Evolutionary conservation across 2,888 invertebrate species (phyloP).

Genomic region (Seira ritae): DNA sequence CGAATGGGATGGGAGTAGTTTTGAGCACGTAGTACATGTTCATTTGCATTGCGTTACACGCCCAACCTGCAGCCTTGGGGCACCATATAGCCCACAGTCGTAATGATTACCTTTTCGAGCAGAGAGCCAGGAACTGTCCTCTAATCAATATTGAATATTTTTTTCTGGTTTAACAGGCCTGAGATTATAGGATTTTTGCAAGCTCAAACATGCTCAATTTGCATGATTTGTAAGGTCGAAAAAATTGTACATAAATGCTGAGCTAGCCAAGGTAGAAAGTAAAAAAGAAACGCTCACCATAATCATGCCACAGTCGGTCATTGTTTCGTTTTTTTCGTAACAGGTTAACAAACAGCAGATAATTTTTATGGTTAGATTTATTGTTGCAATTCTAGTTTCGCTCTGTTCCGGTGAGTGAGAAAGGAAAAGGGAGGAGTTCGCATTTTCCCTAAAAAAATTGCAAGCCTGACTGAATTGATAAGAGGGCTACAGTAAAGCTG

Average conservation of each 20-base stretch:
- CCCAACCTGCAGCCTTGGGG: slow-evolving; percentile 6
- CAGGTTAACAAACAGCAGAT: slow-evolving; percentile 14
- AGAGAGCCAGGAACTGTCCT: neutral
- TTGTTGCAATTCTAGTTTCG: neutral
- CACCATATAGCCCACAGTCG: slow-evolving; percentile 1
- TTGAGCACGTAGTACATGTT: neutral
- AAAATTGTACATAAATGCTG: neutral
- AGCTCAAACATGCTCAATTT: neutral
- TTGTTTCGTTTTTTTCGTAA: neutral
- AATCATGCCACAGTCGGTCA: no score
- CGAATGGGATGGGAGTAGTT: neutral
- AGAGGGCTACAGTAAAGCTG: neutral
- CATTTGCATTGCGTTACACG: slow-evolving; percentile 12
- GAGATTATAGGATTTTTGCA: neutral
- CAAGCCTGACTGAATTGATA: neutral
- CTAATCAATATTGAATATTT: neutral
- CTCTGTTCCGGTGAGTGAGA: slow-evolving; percentile 11
- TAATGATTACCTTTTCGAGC: slow-evolving; percentile 5
- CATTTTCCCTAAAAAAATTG: slow-evolving; percentile 8
- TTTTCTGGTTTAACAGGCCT: neutral
- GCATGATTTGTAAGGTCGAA: slow-evolving; percentile 7
- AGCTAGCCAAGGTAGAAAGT: no score
- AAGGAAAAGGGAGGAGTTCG: slow-evolving; percentile 13
- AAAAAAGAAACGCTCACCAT: no score
- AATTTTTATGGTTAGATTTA: slow-evolving; percentile 16